These are phyloP conservation scores for Selenia dentaria DNA, from an alignment of 2,888 invertebrate species.

Conservation along the genomic window DNA sequence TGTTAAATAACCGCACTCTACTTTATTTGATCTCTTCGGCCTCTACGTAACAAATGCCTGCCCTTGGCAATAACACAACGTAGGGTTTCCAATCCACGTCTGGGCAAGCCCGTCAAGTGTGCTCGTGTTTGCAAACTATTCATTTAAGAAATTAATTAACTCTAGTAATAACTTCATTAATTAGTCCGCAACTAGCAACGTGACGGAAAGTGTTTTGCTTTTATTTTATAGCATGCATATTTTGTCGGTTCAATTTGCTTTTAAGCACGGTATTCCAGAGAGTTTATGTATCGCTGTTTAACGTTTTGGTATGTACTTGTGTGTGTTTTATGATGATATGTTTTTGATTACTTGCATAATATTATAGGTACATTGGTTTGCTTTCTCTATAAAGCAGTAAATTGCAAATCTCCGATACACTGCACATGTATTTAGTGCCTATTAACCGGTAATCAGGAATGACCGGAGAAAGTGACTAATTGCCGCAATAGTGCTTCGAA, in stretches of 20 bases:
- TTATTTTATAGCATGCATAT: slow-evolving; percentile 3
- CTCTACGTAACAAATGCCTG: slow-evolving; percentile 19
- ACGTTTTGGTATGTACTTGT: too few relatives aligned
- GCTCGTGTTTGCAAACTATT: slow-evolving; percentile 14
- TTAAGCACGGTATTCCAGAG: too few relatives aligned
- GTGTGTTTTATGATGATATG: too few relatives aligned
- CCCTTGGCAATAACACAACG: slow-evolving; percentile 31
- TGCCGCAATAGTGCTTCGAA: slow-evolving; percentile 45
- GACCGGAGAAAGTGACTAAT: slow-evolving; percentile 62
- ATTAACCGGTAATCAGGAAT: slow-evolving; percentile 42
- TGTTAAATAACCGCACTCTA: slow-evolving; percentile 6
- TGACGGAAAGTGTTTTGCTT: not conserved
- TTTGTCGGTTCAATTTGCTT: slow-evolving; percentile 2
- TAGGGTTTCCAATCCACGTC: slow-evolving; percentile 37
- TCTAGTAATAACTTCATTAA: slow-evolving; percentile 10
- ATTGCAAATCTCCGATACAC: slow-evolving; percentile 10
- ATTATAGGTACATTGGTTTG: too few relatives aligned
- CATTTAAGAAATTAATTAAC: slow-evolving; percentile 28
- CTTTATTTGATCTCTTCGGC: not conserved
- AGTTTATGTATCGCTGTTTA: too few relatives aligned
- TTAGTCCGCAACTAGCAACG: slow-evolving; percentile 7
- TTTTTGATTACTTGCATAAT: too few relatives aligned
- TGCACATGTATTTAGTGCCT: slow-evolving; percentile 26
- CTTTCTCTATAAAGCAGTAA: slow-evolving; percentile 12
- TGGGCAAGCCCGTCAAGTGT: slow-evolving; percentile 40